These are phyloP conservation scores for Hydrochoerus hydrochaeris DNA, from an alignment of 2,113 vertebrate genomes.

Conservation along the genomic window DNA sequence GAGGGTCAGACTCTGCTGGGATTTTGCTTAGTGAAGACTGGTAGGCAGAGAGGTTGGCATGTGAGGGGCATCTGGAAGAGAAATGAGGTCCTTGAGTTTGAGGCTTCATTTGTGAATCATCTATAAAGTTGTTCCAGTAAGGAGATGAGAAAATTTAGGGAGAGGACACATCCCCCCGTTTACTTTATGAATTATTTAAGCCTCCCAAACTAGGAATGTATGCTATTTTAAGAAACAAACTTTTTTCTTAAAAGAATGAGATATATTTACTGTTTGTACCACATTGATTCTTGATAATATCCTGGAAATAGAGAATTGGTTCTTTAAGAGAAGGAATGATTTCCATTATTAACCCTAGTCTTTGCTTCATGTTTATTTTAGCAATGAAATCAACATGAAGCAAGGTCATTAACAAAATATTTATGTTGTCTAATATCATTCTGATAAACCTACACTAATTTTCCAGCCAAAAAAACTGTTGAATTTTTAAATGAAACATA, in stretches of 20 bases:
- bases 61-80: neutral
- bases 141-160: neutral
- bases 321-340: constrained; percentile 39
- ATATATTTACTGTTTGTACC: neutral
- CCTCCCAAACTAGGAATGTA: constrained; percentile 27
- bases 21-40: rapidly evolving
- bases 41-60: rapidly evolving
- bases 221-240: constrained; percentile 16
- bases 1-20: neutral
- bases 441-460: constrained; percentile 68
- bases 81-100: neutral
- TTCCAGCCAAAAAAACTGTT: constrained; percentile 75
- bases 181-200: constrained; percentile 53
- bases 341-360: neutral
- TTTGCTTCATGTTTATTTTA: constrained; percentile 72
- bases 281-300: neutral
- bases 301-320: neutral
- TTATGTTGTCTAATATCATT: constrained; percentile 76
- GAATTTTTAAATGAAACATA: constrained; percentile 79
- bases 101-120: neutral
- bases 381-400: constrained; percentile 58
- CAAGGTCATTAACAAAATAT: constrained; percentile 70
- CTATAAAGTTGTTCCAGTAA: neutral
- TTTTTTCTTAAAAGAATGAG: constrained; percentile 46
- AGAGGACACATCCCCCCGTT: neutral